Evolutionary conservation across 2,888 invertebrate species (phyloP).

Genomic region (Spilosoma lubricipeda): DNA sequence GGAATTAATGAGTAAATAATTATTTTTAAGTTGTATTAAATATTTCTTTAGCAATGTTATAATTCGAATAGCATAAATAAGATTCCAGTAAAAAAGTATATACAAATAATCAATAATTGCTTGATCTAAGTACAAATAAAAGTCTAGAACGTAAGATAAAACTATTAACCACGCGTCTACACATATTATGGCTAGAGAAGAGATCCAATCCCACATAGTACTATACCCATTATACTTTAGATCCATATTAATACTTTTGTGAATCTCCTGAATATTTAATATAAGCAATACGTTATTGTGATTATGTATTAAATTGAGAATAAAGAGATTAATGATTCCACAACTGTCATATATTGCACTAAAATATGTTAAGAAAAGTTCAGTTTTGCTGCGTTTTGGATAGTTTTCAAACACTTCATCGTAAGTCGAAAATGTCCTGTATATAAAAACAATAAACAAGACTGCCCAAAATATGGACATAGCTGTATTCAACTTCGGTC

Average conservation of each 20-base stretch:
- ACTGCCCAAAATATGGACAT: neutral
- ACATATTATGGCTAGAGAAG: neutral
- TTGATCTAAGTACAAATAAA: neutral
- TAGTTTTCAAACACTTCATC: neutral
- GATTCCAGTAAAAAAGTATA: neutral
- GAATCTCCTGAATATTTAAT: neutral
- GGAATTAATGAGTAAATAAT: neutral
- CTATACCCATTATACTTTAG: too few relatives aligned
- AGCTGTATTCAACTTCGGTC: too few relatives aligned
- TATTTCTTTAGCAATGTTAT: neutral
- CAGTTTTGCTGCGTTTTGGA: neutral
- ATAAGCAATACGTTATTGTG: neutral
- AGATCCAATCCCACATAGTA: too few relatives aligned
- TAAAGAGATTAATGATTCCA: neutral
- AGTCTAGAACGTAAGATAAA: neutral
- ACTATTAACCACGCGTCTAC: neutral
- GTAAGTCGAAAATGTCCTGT: neutral
- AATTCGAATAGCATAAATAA: too few relatives aligned
- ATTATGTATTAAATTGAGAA: neutral
- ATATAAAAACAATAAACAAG: neutral
- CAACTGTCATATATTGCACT: neutral
- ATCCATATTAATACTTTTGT: too few relatives aligned
- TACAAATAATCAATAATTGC: neutral
- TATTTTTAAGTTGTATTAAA: neutral
- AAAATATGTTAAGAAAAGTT: neutral